Base-by-base conservation (phyloP, 2,113 vertebrate genomes). In the Rhinoderma darwinii region DNA sequence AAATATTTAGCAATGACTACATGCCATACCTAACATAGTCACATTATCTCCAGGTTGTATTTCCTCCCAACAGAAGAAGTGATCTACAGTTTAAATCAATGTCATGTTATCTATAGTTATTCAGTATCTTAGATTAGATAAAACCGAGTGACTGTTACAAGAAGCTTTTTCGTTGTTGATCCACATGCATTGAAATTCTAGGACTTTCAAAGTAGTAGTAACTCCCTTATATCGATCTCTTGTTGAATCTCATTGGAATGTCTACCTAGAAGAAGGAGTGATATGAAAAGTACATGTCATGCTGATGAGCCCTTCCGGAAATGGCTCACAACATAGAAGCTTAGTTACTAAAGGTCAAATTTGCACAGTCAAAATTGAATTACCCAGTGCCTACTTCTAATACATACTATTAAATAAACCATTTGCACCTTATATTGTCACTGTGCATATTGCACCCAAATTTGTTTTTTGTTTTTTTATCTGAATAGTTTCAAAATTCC, bases 321-420 rank as follows among this genome's bases (percentile, higher is more conserved):
- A 39, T 17, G 1, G 37, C 43, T 76, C 74, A 50, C 5, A 41
- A 0, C 43, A 50, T 10, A 70, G 32, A 6, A 70, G 32, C 66
- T 70, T 70, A 70, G 63, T 37, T 37, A 70, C 66, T 70, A 70
- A 70, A 10, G 66, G 66, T 70, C 37, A 37, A 68, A 35, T 63
- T 25, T 50, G 22, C 8, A 56, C 0, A 12, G 54, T 12, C 6
- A 50, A 50, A 50, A 50, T 50, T 50, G 14, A 2, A 50, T 11
- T 11, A 8, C 11, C 1, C 66, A n/a, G 27, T 35, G 30, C 17
- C 15, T 17, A n/a, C n/a, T n/a, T n/a, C n/a, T n/a, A n/a, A n/a
- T n/a, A n/a, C n/a, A n/a, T n/a, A n/a, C n/a, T n/a, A n/a, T n/a
- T n/a, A n/a, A n/a, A n/a, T n/a, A n/a, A n/a, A n/a, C n/a, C n/a